Base-by-base conservation (phyloP, 2,113 vertebrate genomes). In the Malurus cyaneus region DNA sequence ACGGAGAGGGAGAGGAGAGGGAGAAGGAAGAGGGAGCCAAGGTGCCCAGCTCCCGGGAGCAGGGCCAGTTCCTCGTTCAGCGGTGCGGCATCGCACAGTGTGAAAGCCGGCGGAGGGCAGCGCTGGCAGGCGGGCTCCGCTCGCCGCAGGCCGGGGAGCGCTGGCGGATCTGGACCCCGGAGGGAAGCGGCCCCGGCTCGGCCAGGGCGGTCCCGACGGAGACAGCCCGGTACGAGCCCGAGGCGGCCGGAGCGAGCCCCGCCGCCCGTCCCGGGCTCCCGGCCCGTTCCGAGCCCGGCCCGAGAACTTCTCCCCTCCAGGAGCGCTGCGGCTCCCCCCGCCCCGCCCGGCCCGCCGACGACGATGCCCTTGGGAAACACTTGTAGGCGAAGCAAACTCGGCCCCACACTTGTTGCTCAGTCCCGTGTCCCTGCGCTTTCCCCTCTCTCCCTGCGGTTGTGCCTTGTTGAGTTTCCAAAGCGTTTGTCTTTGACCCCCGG, bases 31-130 rank as follows among this genome's bases (percentile, higher is more conserved):
- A 4, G 42, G 12, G n/a, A 36, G 65, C 24, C 20, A 2, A 6
- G 15, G 69, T 26, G 79, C 8, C 24, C 80, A 1, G 11, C 47
- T 46, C 9, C 39, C 8, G 17, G 66, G 42, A 23, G 29, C 47
- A 2, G 66, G 66, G 36, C 9, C 14, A 42, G 66, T 20, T 31
- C 47, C 25, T 21, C 0, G 28, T 7, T 60, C 56, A 11, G 47
- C 11, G 20, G 24, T 5, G 78, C 77, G 32, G 56, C 5, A 4
- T 25, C 29, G 1, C 29, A 1, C 2, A 0, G 11, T 0, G 32
- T 4, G 54, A 9, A 21, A 42, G 59, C 34, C 6, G 53, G 52
- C 8, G 32, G 53, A 25, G 57, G 77, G 46, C 49, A 69, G 39
- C 8, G 26, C 53, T 32, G 76, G 6, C 36, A 5, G 69, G 21